Evolutionary conservation across 2,113 vertebrate genomes (phyloP).

Genomic region (Phoxinus phoxinus): DNA sequence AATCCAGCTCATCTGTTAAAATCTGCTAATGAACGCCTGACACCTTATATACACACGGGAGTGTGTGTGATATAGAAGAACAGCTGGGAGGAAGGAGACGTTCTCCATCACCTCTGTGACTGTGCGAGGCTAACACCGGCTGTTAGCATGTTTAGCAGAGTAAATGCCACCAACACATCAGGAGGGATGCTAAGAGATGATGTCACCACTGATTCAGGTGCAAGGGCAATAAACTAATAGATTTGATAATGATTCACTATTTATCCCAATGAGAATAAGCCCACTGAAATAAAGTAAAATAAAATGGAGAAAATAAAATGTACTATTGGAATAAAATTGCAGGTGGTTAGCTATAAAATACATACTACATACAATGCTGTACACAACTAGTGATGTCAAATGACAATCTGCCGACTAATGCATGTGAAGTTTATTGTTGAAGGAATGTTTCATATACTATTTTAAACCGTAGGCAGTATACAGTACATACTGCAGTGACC

Average conservation of each 20-base stretch:
- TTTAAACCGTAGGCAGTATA: neutral
- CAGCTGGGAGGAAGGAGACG: neutral
- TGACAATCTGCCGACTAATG: too few species aligned
- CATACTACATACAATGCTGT: neutral
- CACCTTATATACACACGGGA: neutral
- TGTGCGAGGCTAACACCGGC: neutral
- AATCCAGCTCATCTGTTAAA: conserved; percentile 24
- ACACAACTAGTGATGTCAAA: neutral
- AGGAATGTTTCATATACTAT: neutral
- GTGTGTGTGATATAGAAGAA: neutral
- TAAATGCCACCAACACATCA: neutral
- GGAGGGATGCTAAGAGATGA: neutral
- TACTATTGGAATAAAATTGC: too few species aligned
- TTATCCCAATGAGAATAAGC: neutral
- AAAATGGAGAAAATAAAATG: too few species aligned
- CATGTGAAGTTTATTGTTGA: neutral
- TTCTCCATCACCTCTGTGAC: neutral
- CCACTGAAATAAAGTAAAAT: neutral
- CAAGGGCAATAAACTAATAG: neutral
- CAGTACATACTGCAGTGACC: neutral
- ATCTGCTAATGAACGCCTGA: conserved; percentile 18
- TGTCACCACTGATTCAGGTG: neutral
- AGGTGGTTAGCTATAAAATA: neutral
- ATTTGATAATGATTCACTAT: neutral
- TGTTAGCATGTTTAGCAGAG: conserved; percentile 12